Percentiles rank a stretch among this genome's conserved stretches.
These are phyloP conservation scores for Tetanocera ferruginea DNA, from an alignment of 2,888 invertebrate genomes.

Conservation along the genomic window DNA sequence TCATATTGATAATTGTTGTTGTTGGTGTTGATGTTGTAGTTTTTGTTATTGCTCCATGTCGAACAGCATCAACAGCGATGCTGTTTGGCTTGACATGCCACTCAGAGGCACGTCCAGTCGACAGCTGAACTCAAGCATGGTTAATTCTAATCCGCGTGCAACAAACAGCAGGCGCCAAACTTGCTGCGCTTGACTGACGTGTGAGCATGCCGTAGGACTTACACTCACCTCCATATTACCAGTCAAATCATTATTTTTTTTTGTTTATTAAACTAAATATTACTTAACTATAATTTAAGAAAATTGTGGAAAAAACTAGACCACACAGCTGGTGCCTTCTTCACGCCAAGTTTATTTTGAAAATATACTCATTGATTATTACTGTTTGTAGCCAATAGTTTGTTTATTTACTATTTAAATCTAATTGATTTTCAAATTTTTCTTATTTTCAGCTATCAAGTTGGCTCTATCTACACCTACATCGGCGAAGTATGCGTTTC, in stretches of 20 bases:
- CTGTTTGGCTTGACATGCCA: not conserved
- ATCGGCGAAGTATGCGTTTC: constrained; percentile 98
- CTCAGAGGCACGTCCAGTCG: not conserved
- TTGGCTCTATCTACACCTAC: constrained; percentile 96
- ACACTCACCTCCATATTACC: not conserved
- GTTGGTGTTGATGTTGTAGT: not conserved
- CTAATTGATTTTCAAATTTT: not conserved
- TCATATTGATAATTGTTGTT: no score
- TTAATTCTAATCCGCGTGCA: not conserved
- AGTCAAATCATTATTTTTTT: not conserved
- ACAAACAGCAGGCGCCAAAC: constrained; percentile 27
- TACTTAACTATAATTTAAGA: not conserved
- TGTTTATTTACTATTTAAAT: not conserved
- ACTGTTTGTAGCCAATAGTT: not conserved
- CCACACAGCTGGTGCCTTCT: constrained; percentile 23
- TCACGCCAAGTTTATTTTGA: not conserved
- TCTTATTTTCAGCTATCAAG: constrained; percentile 78
- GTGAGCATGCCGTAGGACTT: not conserved
- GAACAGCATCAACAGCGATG: not conserved
- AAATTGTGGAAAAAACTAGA: constrained; percentile 7
- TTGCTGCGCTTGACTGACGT: not conserved
- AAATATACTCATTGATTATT: not conserved
- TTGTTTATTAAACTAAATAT: not conserved
- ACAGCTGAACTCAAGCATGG: not conserved
- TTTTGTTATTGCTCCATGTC: no score